Percentiles rank a stretch among this genome's conserved stretches.
Conservation (phyloP, 2,888 invertebrate species). For the Tanytarsus gracilentus region DNA sequence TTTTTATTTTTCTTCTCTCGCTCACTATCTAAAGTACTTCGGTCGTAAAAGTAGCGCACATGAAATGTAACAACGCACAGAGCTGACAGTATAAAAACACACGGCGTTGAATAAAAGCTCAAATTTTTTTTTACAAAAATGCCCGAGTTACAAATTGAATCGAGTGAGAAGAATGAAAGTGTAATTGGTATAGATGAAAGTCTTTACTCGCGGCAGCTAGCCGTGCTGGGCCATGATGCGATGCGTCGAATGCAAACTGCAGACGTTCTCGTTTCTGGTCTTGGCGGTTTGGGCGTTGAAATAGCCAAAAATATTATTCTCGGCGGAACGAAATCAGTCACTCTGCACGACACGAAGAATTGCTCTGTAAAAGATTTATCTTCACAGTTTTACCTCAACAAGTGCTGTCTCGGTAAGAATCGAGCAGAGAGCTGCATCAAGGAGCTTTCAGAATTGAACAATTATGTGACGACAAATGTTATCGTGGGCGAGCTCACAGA, state of each 20-base stretch:
- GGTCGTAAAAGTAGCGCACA: too few relatives aligned
- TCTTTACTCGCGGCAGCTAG: conserved; percentile 85
- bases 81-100: neutral
- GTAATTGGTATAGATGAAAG: conserved; percentile 74
- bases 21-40: too few relatives aligned
- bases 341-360: conserved; percentile 75
- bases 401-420: conserved; percentile 78
- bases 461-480: conserved; percentile 75
- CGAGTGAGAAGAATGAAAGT: conserved; percentile 37
- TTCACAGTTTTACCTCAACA: conserved; percentile 84
- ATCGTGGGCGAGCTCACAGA: conserved; percentile 67
- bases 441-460: conserved; percentile 79
- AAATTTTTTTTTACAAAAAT: conserved; percentile 1
- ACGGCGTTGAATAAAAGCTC: neutral
- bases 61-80: neutral
- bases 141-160: conserved; percentile 43
- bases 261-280: conserved; percentile 90
- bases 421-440: conserved; percentile 72
- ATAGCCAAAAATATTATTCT: conserved; percentile 97
- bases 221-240: conserved; percentile 97
- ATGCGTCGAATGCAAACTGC: conserved; percentile 97
- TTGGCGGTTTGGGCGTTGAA: conserved; percentile 94
- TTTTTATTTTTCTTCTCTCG: too few relatives aligned
- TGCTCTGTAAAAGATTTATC: conserved; percentile 69
- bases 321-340: conserved; percentile 95